These are phyloP conservation scores for Drosophila neonasuta DNA, from an alignment of 2,888 invertebrate species.

Conservation along the genomic window DNA sequence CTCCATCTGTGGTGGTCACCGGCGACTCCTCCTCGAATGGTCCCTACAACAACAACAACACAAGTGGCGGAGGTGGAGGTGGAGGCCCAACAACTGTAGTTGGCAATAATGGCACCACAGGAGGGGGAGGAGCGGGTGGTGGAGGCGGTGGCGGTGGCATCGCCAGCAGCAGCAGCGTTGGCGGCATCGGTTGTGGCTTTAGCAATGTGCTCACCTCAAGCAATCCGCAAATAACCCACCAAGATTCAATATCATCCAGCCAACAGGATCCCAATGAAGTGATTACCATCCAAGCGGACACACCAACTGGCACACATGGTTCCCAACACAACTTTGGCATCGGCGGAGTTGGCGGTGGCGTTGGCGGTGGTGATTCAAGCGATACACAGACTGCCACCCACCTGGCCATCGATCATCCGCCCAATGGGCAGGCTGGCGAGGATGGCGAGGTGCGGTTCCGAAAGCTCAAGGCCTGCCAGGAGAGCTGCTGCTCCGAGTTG, in stretches of 20 bases:
- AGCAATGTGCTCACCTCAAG: slow-evolving; percentile 83
- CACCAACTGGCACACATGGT: slow-evolving; percentile 65
- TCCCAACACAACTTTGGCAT: slow-evolving; percentile 54
- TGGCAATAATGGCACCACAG: neutral
- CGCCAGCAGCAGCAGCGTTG: slow-evolving; percentile 36
- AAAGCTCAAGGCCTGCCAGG: slow-evolving; percentile 84
- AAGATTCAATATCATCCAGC: slow-evolving; percentile 85
- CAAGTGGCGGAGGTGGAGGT: slow-evolving; percentile 13
- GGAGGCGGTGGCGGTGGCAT: slow-evolving; percentile 32
- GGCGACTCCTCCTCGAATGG: slow-evolving; percentile 84
- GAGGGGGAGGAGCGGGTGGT: slow-evolving; percentile 60
- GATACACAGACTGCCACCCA: slow-evolving; percentile 62
- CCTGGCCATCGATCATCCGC: slow-evolving; percentile 69
- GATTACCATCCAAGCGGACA: slow-evolving; percentile 79
- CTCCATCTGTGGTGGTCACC: slow-evolving; percentile 88
- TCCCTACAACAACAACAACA: slow-evolving; percentile 69
- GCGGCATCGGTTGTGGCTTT: slow-evolving; percentile 71
- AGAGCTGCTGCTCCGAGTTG: slow-evolving; percentile 91
- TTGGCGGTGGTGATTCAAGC: slow-evolving; percentile 58
- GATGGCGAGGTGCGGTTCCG: slow-evolving; percentile 74
- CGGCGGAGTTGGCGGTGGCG: neutral
- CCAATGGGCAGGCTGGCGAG: slow-evolving; percentile 68
- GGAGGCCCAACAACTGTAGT: slow-evolving; percentile 1
- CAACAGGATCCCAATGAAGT: slow-evolving; percentile 85
- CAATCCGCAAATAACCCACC: slow-evolving; percentile 83